Percentiles rank a stretch among this genome's conserved stretches.
Evolutionary conservation across 2,888 invertebrate genomes (phyloP).

Genomic region (Brenthis ino): DNA sequence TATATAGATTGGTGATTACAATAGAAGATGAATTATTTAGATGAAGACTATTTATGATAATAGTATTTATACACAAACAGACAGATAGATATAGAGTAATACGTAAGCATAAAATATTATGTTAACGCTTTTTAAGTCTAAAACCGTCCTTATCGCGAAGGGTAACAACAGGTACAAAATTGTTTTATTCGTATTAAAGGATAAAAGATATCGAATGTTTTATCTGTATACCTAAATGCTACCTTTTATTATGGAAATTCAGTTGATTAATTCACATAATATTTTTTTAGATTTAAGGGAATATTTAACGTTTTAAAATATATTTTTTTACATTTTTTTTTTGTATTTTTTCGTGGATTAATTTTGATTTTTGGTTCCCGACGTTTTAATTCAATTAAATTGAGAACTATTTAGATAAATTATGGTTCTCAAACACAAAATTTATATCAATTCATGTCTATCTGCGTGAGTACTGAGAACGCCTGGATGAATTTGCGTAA

Average conservation of each 20-base stretch:
- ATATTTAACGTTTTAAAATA: too few species aligned
- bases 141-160: slow-evolving; percentile 17
- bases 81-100: not conserved
- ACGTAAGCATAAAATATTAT: not conserved
- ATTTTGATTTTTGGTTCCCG: too few species aligned
- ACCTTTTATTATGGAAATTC: slow-evolving; percentile 15
- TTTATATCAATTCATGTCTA: not conserved
- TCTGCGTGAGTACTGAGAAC: too few species aligned
- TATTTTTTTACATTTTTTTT: too few species aligned
- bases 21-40: too few species aligned
- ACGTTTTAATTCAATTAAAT: not conserved
- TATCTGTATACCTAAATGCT: slow-evolving; percentile 18
- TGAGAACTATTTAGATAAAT: slow-evolving; percentile 5
- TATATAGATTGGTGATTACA: too few species aligned
- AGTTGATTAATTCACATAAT: slow-evolving; percentile 1
- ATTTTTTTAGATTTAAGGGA: not conserved
- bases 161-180: slow-evolving; percentile 51
- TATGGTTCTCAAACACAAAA: not conserved
- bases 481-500: too few species aligned
- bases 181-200: slow-evolving; percentile 50
- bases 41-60: not conserved
- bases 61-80: not conserved
- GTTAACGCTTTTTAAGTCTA: not conserved
- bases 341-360: too few species aligned
- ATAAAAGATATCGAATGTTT: slow-evolving; percentile 36